Percentiles rank a stretch among this genome's conserved stretches.
phyloP scores from a whole-genome alignment of 2,888 invertebrate species.

The Euplagia quadripunctaria region DNA sequence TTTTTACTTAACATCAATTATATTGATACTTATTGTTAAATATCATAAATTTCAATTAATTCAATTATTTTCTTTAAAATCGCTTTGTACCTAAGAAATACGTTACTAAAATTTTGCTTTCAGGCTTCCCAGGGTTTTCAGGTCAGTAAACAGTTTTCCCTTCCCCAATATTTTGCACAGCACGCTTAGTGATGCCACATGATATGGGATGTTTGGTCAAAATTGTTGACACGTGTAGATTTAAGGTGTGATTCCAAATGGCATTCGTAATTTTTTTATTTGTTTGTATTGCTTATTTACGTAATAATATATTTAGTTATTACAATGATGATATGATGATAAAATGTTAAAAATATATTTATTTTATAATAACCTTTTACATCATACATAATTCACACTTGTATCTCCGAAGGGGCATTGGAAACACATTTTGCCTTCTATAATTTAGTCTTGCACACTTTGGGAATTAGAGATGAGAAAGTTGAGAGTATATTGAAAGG shows the following conservation, averaged over 20 bases:
- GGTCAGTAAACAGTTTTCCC: constrained; percentile 71
- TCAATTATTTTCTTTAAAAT: constrained; percentile 4
- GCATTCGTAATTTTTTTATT: too few relatives aligned
- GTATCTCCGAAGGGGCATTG: too few relatives aligned
- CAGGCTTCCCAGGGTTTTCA: constrained; percentile 87
- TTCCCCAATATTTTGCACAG: constrained; percentile 22
- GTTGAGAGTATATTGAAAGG: too few relatives aligned
- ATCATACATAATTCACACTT: too few relatives aligned
- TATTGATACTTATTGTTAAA: constrained; percentile 12
- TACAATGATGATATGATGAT: too few relatives aligned
- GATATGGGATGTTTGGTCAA: constrained; percentile 7
- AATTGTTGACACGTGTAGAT: not conserved
- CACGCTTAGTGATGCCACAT: constrained; percentile 24
- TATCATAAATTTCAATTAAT: not conserved
- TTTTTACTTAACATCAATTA: not conserved
- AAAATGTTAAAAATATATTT: too few relatives aligned
- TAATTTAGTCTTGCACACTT: too few relatives aligned
- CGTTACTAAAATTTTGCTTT: constrained; percentile 78
- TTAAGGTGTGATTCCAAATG: not conserved
- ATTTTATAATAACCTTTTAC: too few relatives aligned
- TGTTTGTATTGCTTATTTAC: too few relatives aligned
- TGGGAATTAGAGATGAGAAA: too few relatives aligned
- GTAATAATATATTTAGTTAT: too few relatives aligned
- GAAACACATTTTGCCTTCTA: too few relatives aligned
- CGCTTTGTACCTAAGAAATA: constrained; percentile 52